Conservation (phyloP, 2,113 vertebrate species). For the Rhabdornis inornatus region DNA sequence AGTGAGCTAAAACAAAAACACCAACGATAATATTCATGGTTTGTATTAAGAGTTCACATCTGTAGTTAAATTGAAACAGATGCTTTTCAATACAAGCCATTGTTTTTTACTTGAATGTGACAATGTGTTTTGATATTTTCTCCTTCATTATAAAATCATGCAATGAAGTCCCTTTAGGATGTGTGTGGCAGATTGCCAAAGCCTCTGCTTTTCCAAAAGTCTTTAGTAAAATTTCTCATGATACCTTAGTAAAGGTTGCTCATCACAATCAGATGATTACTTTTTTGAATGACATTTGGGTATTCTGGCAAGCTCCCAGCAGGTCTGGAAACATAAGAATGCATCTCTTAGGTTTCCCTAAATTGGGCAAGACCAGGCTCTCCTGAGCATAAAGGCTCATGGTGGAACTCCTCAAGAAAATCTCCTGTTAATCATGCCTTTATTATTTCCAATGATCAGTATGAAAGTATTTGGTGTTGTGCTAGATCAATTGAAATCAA, state of each 20-base stretch:
- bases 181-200: constrained; percentile 68
- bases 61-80: constrained; percentile 74
- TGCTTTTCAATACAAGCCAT: constrained; percentile 42
- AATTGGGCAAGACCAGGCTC: background rate
- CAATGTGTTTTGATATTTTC: constrained; percentile 75
- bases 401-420: background rate
- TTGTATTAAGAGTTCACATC: constrained; percentile 74
- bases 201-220: constrained; percentile 43
- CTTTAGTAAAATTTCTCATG: constrained; percentile 43
- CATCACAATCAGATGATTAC: background rate
- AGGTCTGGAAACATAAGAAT: background rate
- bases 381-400: background rate
- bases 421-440: background rate
- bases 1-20: constrained; percentile 57
- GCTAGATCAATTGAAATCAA: background rate
- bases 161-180: constrained; percentile 55
- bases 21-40: constrained; percentile 60
- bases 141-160: constrained; percentile 73
- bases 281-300: background rate
- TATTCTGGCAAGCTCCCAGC: background rate
- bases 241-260: background rate
- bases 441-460: background rate
- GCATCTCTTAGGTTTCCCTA: background rate
- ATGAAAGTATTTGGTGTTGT: background rate
- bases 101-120: constrained; percentile 71